A percentile compares a stretch with the other conserved stretches of the same genome.
These are phyloP conservation scores for Sebastes oblongus DNA, from an alignment of 2,797 vertebrate genomes.

Conservation along the genomic window DNA sequence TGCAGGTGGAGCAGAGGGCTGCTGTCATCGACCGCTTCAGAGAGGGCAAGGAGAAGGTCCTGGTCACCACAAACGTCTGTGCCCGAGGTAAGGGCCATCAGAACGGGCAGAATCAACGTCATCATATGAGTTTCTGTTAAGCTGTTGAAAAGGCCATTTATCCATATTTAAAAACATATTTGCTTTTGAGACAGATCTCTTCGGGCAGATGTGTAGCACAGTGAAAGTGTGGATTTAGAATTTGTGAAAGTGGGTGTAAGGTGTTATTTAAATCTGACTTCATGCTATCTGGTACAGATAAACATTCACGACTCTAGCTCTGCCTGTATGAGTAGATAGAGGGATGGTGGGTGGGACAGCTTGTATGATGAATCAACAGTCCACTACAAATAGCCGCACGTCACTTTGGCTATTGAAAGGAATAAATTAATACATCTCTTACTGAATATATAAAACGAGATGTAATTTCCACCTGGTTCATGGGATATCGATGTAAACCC, in stretches of 20 bases:
- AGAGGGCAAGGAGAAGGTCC: slow-evolving; percentile 95
- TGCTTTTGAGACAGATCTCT: background rate
- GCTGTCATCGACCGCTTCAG: slow-evolving; percentile 96
- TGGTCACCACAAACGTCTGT: slow-evolving; percentile 97
- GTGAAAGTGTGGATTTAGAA: background rate
- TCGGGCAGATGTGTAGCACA: background rate
- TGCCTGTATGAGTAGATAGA: background rate
- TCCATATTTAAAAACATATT: background rate
- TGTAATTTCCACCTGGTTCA: background rate
- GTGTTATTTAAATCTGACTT: background rate
- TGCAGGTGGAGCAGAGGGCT: slow-evolving; percentile 97
- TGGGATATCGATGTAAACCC: background rate
- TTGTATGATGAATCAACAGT: background rate
- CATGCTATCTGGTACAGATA: background rate
- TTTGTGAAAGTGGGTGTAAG: background rate
- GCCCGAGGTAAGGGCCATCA: slow-evolving; percentile 77
- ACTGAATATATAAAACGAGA: too few relatives aligned
- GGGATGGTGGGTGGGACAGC: background rate
- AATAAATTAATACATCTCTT: background rate
- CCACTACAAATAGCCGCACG: background rate
- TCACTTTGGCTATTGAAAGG: background rate
- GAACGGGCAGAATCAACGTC: background rate
- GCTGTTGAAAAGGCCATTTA: background rate
- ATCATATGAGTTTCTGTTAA: background rate
- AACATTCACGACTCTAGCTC: background rate